These are phyloP conservation scores for Nasalis larvatus DNA, from an alignment of 2,113 vertebrate species.

Conservation along the genomic window DNA sequence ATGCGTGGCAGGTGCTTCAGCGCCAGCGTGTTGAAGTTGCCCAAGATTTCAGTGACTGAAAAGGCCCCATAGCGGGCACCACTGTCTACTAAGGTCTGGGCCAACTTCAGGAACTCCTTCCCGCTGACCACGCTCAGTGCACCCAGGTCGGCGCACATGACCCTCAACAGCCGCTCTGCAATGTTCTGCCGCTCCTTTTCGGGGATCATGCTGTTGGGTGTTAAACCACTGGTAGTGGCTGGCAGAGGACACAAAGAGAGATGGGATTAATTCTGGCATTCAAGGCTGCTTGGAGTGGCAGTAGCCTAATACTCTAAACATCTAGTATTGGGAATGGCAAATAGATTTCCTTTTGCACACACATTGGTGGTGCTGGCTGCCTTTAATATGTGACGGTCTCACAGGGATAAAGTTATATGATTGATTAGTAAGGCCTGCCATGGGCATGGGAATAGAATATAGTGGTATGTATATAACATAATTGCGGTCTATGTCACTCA, in stretches of 20 bases:
- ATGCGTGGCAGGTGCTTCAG: slow-evolving; percentile 97
- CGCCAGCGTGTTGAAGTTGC: slow-evolving; percentile 95
- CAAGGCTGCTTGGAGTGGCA: not conserved
- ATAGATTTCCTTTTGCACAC: not conserved
- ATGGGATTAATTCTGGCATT: not conserved
- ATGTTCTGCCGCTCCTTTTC: slow-evolving; percentile 99
- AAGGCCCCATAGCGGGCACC: slow-evolving; percentile 97
- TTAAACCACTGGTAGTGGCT: slow-evolving; percentile 78
- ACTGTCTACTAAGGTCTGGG: slow-evolving; percentile 96
- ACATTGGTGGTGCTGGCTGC: not conserved
- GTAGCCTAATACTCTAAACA: not conserved
- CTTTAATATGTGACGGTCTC: not conserved
- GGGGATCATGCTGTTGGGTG: slow-evolving; percentile 89
- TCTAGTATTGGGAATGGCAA: no score
- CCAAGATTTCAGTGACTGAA: slow-evolving; percentile 94
- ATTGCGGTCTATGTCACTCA: not conserved
- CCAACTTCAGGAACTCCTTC: slow-evolving; percentile 98
- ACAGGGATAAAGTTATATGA: not conserved
- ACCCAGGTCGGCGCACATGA: slow-evolving; percentile 96
- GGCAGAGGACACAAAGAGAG: slow-evolving; percentile 49
- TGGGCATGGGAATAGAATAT: not conserved
- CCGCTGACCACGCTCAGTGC: slow-evolving; percentile 93
- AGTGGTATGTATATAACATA: not conserved
- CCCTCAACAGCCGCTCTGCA: slow-evolving; percentile 94
- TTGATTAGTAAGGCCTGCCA: not conserved